A percentile compares a stretch with the other conserved stretches of the same genome.
Evolutionary conservation across 2,797 vertebrate species (phyloP).

Genomic region (Malurus leucopterus): DNA sequence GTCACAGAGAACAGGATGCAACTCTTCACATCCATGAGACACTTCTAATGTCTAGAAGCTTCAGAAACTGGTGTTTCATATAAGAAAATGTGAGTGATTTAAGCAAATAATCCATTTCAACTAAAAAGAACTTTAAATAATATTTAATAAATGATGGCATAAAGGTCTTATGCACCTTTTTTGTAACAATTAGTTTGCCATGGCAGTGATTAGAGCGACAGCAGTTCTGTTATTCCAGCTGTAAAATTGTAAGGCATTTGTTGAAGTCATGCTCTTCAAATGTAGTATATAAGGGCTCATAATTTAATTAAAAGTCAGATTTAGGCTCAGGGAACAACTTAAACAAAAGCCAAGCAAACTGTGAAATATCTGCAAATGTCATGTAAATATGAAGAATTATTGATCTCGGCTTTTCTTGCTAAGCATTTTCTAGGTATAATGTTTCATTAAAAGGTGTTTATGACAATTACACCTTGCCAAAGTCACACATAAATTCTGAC

Average conservation of each 20-base stretch:
- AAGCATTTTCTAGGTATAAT: background rate
- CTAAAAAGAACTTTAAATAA: background rate
- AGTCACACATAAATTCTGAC: background rate
- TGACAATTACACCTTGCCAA: background rate
- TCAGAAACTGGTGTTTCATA: background rate
- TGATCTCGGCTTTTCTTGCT: background rate
- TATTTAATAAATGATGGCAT: background rate
- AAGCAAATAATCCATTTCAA: constrained; percentile 2
- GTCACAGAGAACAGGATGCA: background rate
- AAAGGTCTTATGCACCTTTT: background rate
- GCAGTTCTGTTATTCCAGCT: background rate
- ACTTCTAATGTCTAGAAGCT: background rate
- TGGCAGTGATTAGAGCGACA: background rate
- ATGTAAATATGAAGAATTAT: background rate
- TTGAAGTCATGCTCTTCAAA: background rate
- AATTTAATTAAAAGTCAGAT: constrained; percentile 6
- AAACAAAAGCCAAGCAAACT: background rate
- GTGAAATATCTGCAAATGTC: background rate
- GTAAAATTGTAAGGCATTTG: background rate
- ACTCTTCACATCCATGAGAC: background rate
- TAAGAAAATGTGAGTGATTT: background rate
- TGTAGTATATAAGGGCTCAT: background rate
- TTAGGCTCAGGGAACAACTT: background rate
- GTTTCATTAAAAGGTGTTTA: background rate
- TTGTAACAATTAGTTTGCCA: background rate